Evolutionary conservation across 2,888 invertebrate species (phyloP), one percentile per base, ranked within the genome.

Genomic region (Chrysolina americana): DNA sequence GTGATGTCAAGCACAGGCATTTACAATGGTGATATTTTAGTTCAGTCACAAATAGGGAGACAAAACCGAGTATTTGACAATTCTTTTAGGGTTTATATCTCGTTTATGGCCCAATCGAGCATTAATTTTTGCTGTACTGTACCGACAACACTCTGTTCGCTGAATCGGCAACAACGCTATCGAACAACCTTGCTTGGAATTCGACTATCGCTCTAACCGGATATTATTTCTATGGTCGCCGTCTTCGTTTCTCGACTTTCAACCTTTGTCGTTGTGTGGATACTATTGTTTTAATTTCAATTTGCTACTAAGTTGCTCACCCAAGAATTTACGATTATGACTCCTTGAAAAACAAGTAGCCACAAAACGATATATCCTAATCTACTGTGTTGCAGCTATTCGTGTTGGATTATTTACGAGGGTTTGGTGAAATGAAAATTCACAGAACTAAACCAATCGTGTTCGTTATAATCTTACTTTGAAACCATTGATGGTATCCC

Each of bases 181-280:
- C 11, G 41, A 71, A 71, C 65, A 71, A 59, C 71, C 71, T 71
- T 71, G 71, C 71, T 71, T 59, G 71, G 71, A 71, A 71, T 71
- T 71, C 65, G 56, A 65, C 44, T 65, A 56, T 71, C 71, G 23
- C 44, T 71, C 41, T 65, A 71, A 71, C 71, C 65, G 71, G 71
- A 71, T 71, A 71, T 71, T 65, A 71, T 65, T 70, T 48, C 41
- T 56, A 65, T 53, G 68, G 56, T 68, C 68, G 53, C 47, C 17
- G 53, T 41, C 53, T n/a, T 19, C 28, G 13, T 68, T 50, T 66
- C 66, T 68, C 50, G 28, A 10, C 5, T 28, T 10, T 13, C 53
- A 68, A 68, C 68, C 68, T 68, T 68, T 41, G 53, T 53, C 50
- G 17, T 66, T 66, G n/a, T 66, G 28, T 59, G 59, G 28, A 28